These are phyloP conservation scores for Caenorhabditis sp. DNA, from an alignment of 2,888 invertebrate genomes.

Conservation along the genomic window DNA sequence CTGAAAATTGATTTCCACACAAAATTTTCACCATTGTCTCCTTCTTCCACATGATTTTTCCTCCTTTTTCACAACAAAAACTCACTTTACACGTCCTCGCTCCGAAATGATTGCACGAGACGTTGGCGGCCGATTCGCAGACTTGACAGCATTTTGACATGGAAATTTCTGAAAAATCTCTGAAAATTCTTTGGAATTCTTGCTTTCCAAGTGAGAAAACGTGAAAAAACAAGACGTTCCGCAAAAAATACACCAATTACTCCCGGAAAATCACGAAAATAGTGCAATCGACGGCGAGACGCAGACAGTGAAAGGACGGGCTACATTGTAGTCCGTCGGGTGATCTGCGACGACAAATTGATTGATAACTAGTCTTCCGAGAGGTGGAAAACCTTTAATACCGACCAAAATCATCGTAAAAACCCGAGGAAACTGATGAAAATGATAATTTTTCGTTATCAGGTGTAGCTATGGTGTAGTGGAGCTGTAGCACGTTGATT, in stretches of 20 bases:
- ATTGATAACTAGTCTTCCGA: not conserved
- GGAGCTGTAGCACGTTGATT: not conserved
- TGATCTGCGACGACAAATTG: not conserved
- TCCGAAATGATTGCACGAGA: conserved; percentile 54
- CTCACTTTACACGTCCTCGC: conserved; percentile 56
- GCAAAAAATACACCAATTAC: not conserved
- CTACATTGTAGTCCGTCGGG: conserved; percentile 2
- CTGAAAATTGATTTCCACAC: too few relatives aligned
- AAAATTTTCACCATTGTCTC: too few relatives aligned
- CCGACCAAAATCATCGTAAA: not conserved
- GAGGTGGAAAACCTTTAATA: too few relatives aligned
- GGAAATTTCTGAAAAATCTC: not conserved
- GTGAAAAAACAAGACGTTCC: not conserved
- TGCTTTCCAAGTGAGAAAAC: not conserved
- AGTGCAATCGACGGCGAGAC: not conserved
- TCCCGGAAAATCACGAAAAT: not conserved
- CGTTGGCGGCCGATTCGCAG: conserved; percentile 28
- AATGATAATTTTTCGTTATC: not conserved
- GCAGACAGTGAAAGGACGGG: not conserved
- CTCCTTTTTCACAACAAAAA: not conserved
- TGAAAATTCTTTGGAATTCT: not conserved
- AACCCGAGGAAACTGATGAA: not conserved
- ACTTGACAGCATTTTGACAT: conserved; percentile 31
- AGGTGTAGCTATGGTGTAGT: not conserved
- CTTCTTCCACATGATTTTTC: too few relatives aligned